A percentile compares a stretch with the other conserved stretches of the same genome.
Evolutionary conservation across 2,797 vertebrate genomes (phyloP).

Genomic region (Gymnothorax javanicus): DNA sequence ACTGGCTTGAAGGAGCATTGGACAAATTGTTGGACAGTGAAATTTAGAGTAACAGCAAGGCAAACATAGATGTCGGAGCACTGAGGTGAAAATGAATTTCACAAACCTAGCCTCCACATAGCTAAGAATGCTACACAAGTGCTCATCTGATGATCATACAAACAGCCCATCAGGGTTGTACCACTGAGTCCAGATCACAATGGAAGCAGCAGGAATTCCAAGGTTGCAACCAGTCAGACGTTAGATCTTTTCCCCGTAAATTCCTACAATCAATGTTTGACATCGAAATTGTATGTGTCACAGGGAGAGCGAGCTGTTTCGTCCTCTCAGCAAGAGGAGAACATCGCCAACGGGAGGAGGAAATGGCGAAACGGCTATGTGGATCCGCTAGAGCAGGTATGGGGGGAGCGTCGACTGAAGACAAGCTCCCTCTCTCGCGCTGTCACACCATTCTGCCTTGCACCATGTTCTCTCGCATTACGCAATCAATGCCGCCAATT

Average conservation of each 20-base stretch:
- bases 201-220: neutral
- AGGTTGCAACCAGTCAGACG: neutral
- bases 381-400: slow-evolving; percentile 3
- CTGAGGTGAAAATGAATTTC: neutral
- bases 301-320: neutral
- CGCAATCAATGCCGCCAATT: neutral
- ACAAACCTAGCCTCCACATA: neutral
- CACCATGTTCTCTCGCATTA: slow-evolving; percentile 26
- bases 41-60: neutral
- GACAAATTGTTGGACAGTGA: neutral
- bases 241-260: neutral
- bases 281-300: neutral
- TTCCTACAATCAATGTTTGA: neutral
- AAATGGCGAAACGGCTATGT: slow-evolving; percentile 71
- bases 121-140: too few relatives aligned
- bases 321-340: slow-evolving; percentile 53
- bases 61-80: neutral
- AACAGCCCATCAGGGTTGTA: too few relatives aligned
- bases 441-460: slow-evolving; percentile 27
- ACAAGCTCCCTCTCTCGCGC: neutral
- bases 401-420: neutral
- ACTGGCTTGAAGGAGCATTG: too few relatives aligned
- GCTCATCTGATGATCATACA: too few relatives aligned
- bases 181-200: neutral
- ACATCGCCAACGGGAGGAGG: slow-evolving; percentile 52